These are phyloP conservation scores for Reinhardtius hippoglossoides DNA, from an alignment of 2,113 vertebrate species.

Conservation along the genomic window DNA sequence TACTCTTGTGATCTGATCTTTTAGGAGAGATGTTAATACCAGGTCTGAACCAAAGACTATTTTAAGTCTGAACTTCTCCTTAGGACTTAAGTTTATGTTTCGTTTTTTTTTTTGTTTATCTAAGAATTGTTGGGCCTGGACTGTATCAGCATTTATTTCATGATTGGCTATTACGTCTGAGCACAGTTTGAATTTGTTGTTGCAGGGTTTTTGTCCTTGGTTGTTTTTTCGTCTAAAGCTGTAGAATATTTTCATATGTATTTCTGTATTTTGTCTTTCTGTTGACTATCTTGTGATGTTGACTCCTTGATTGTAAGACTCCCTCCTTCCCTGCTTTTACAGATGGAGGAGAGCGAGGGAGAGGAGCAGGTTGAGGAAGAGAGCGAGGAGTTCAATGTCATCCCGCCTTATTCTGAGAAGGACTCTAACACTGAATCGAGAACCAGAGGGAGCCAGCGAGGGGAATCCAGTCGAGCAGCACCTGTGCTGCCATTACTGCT, in stretches of 20 bases:
- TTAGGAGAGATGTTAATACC: no score
- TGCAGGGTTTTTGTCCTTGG: no score
- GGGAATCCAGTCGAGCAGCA: constrained; percentile 42
- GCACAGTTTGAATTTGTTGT: no score
- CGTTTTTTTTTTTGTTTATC: no score
- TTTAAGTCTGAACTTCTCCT: no score
- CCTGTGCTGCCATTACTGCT: constrained; percentile 66
- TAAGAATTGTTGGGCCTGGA: no score
- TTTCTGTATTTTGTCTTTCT: constrained; percentile 10
- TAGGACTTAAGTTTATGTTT: no score
- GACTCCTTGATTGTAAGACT: constrained; percentile 51
- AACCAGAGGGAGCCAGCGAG: constrained; percentile 65
- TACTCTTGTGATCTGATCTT: no score
- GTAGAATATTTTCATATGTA: constrained; percentile 15
- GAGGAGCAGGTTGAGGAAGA: constrained; percentile 62
- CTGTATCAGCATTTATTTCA: no score
- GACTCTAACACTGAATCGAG: constrained; percentile 70
- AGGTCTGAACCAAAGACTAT: no score
- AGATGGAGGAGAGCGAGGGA: constrained; percentile 77
- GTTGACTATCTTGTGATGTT: constrained; percentile 25
- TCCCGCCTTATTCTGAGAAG: constrained; percentile 78
- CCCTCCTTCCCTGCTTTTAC: constrained; percentile 68
- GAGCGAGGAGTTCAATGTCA: constrained; percentile 73
- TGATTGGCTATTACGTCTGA: no score
- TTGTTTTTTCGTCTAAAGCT: neutral